A percentile compares a stretch with the other conserved stretches of the same genome.
Conservation (phyloP, 2,888 invertebrate species). For the Lepidocyrtinus sp. region DNA sequence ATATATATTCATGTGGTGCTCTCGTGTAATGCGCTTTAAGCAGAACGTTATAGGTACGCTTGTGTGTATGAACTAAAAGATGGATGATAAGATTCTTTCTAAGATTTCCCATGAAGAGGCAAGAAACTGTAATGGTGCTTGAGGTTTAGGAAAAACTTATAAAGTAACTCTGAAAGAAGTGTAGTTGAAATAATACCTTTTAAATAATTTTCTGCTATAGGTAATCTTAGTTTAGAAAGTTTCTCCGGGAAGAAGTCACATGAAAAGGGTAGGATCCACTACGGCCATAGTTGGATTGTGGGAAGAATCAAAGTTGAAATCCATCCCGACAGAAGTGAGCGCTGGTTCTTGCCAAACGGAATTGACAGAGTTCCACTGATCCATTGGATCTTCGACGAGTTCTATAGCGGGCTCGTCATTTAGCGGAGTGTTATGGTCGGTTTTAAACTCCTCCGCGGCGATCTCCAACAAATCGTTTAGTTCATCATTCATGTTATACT, state of each 20-base stretch:
- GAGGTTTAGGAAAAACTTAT: no score
- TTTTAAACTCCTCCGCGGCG: constrained; percentile 65
- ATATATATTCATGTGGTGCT: no score
- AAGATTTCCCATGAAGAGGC: no score
- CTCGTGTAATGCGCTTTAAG: no score
- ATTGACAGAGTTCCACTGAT: constrained; percentile 65
- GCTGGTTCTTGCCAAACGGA: constrained; percentile 68
- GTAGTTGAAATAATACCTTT: constrained; percentile 45
- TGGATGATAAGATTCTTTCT: no score
- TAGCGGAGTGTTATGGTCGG: constrained; percentile 45
- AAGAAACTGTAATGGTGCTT: no score
- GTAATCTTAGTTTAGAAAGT: constrained; percentile 30
- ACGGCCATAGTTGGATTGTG: constrained; percentile 11
- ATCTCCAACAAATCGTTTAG: constrained; percentile 52
- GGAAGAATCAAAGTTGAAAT: constrained; percentile 65
- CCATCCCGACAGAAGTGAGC: constrained; percentile 64
- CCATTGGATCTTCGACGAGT: constrained; percentile 68
- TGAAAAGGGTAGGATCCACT: constrained; percentile 40
- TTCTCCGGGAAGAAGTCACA: constrained; percentile 49
- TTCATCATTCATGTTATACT: constrained; percentile 52
- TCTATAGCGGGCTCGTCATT: constrained; percentile 22
- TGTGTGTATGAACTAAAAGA: no score
- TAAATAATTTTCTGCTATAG: constrained; percentile 14
- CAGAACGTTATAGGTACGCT: no score
- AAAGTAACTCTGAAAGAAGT: no score